Evolutionary conservation across 2,888 invertebrate species (phyloP).

Genomic region (Gari tellinella): DNA sequence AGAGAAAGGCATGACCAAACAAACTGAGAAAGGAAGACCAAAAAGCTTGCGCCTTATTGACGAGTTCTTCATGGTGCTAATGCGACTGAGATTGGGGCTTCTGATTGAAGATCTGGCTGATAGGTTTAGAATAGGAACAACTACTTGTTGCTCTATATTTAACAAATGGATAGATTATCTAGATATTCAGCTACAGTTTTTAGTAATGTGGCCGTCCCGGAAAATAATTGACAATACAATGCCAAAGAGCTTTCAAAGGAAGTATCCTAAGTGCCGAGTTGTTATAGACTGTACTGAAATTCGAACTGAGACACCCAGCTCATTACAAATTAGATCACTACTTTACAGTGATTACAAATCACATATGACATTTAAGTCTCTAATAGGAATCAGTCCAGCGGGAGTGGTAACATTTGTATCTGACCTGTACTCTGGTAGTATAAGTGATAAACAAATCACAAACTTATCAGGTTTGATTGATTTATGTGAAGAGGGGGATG

Average conservation of each 20-base stretch:
- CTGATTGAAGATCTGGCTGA: slow-evolving; percentile 32
- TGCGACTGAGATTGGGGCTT: slow-evolving; percentile 42
- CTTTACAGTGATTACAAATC: slow-evolving; percentile 48
- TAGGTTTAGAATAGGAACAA: slow-evolving; percentile 25
- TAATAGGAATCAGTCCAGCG: slow-evolving; percentile 49
- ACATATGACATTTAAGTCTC: slow-evolving; percentile 46
- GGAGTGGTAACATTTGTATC: slow-evolving; percentile 55
- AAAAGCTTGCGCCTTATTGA: slow-evolving; percentile 21
- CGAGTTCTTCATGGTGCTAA: slow-evolving; percentile 37
- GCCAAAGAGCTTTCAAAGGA: slow-evolving; percentile 38
- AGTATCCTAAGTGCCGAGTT: slow-evolving; percentile 45
- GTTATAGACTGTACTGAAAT: slow-evolving; percentile 64
- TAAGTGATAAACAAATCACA: slow-evolving; percentile 53
- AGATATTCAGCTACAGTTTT: slow-evolving; percentile 10
- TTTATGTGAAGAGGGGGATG: slow-evolving; percentile 52
- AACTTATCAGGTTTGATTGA: slow-evolving; percentile 33
- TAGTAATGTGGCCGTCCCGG: slow-evolving; percentile 31
- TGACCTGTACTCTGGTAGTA: slow-evolving; percentile 48
- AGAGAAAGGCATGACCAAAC: slow-evolving; percentile 1
- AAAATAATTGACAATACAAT: slow-evolving; percentile 17
- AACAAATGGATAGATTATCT: slow-evolving; percentile 26
- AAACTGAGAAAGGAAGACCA: slow-evolving; percentile 12
- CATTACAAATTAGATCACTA: slow-evolving; percentile 26
- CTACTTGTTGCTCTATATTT: slow-evolving; percentile 22
- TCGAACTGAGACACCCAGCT: slow-evolving; percentile 43